Percentiles rank a stretch among this genome's conserved stretches.
phyloP scores from a whole-genome alignment of 2,797 vertebrate genomes.

The Ctenopoma kingsleyae region DNA sequence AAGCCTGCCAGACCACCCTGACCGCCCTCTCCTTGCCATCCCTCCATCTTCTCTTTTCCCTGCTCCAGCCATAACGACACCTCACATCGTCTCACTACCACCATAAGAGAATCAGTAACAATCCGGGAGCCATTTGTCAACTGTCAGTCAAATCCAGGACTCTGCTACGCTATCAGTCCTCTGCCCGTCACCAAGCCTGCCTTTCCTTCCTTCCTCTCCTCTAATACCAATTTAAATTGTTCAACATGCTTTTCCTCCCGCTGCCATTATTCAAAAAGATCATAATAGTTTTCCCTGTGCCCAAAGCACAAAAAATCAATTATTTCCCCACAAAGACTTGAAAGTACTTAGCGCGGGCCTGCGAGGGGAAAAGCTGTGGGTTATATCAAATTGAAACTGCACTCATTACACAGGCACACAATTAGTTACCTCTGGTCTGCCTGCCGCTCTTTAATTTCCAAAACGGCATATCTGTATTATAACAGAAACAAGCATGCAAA shows the following conservation, averaged over 20 bases:
- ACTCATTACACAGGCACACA: slow-evolving; percentile 99
- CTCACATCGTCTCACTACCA: slow-evolving; percentile 73
- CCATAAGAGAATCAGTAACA: slow-evolving; percentile 93
- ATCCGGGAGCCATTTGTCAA: slow-evolving; percentile 89
- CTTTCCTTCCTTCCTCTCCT: slow-evolving; percentile 86
- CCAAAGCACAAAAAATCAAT: slow-evolving; percentile 99
- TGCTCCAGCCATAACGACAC: slow-evolving; percentile 53
- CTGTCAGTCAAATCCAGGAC: slow-evolving; percentile 93
- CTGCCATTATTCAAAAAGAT: slow-evolving; percentile 99
- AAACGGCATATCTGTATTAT: slow-evolving; percentile 99
- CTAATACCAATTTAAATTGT: slow-evolving; percentile 99
- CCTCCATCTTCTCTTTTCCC: slow-evolving; percentile 42
- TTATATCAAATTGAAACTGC: slow-evolving; percentile 99
- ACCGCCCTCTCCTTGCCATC: slow-evolving; percentile 53
- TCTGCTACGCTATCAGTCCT: slow-evolving; percentile 88
- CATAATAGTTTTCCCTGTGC: slow-evolving; percentile 99
- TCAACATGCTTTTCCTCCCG: slow-evolving; percentile 94
- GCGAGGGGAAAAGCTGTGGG: slow-evolving; percentile 99
- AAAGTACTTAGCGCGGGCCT: slow-evolving; percentile 99
- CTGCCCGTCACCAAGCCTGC: slow-evolving; percentile 84
- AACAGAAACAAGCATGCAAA: slow-evolving; percentile 99
- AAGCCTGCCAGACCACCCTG: slow-evolving; percentile 63
- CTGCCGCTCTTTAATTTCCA: slow-evolving; percentile 98
- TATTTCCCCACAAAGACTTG: slow-evolving; percentile 99
- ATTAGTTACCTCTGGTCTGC: slow-evolving; percentile 99